Evolutionary conservation across 2,888 invertebrate genomes (phyloP), one percentile per base, ranked within the genome.

Genomic region (Ctenicera cuprea): DNA sequence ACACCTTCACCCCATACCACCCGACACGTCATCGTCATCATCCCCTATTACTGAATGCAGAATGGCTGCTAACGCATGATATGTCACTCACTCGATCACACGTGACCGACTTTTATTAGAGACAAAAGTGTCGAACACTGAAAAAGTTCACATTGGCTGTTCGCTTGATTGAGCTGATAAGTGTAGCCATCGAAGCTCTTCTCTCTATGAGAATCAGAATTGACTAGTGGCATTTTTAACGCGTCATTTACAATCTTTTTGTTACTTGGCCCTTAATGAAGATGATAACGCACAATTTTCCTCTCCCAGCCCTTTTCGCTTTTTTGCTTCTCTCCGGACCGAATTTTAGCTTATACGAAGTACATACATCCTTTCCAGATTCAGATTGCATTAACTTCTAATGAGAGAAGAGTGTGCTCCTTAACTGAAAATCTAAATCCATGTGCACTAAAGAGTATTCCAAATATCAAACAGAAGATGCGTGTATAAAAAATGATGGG

Each of bases 51-150:
- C 73, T 67, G 76, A 83, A 83, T 82, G 82, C 82, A 80, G 82
- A 83, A 82, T 83, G 81, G 83, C 86, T 86, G 86, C 82, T 78
- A 80, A 78, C 82, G 80, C 80, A 83, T 83, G 86, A 86, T 86
- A 86, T 84, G 86, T 86, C 86, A 86, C 82, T 86, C 86, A 86
- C 81, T 84, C 85, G 83, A 85, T 86, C 86, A 86, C 86, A 86
- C 85, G 85, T 86, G 86, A 85, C 84, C 85, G 85, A 85, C 81
- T 86, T 83, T 86, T 85, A 85, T 85, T 84, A 82, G 76, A 73
- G 73, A 76, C 76, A 73, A 76, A 76, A 76, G 73, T 83, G 82
- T 80, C 80, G 80, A 81, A 82, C 77, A 65, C 48, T 73, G 71
- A 76, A 76, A 76, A 76, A 73, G 73, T 76, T 73, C 70, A 62